These are phyloP conservation scores for Latrodectus elegans DNA, from an alignment of 2,888 invertebrate genomes.

Conservation along the genomic window DNA sequence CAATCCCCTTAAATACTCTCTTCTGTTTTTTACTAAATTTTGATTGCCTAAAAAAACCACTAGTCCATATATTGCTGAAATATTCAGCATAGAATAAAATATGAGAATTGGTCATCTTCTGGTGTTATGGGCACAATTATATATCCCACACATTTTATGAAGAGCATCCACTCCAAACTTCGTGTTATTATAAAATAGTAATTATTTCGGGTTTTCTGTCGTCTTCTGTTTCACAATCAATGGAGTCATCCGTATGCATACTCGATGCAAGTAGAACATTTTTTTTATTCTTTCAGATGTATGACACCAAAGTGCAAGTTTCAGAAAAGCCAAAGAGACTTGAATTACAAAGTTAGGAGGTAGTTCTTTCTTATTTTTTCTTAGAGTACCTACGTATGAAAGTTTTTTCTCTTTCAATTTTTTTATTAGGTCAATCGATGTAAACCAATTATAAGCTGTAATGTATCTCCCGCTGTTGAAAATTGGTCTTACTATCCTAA, in stretches of 20 bases:
- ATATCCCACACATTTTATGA: constrained; percentile 24
- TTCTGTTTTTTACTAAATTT: background rate
- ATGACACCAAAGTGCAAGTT: constrained; percentile 10
- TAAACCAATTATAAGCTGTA: constrained; percentile 34
- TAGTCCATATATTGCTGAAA: constrained; percentile 14
- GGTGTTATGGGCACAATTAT: background rate
- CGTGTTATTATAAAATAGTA: constrained; percentile 17
- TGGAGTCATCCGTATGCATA: constrained; percentile 22
- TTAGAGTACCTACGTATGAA: constrained; percentile 26
- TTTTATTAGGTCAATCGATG: background rate
- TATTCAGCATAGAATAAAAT: constrained; percentile 26
- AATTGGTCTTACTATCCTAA: constrained; percentile 1
- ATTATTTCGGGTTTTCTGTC: constrained; percentile 38
- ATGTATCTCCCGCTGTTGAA: constrained; percentile 19
- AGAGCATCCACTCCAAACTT: constrained; percentile 26
- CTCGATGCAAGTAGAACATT: constrained; percentile 1
- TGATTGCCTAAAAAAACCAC: constrained; percentile 9
- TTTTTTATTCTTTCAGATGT: constrained; percentile 17
- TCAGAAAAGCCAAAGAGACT: constrained; percentile 9
- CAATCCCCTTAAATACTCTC: background rate
- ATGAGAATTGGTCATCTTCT: constrained; percentile 6
- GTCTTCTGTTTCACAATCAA: constrained; percentile 2
- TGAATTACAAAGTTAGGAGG: constrained; percentile 3
- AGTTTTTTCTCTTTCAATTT: constrained; percentile 8
- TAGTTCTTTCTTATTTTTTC: constrained; percentile 31